These are phyloP conservation scores for Pempheris klunzingeri DNA, from an alignment of 2,797 vertebrate species.

Conservation along the genomic window DNA sequence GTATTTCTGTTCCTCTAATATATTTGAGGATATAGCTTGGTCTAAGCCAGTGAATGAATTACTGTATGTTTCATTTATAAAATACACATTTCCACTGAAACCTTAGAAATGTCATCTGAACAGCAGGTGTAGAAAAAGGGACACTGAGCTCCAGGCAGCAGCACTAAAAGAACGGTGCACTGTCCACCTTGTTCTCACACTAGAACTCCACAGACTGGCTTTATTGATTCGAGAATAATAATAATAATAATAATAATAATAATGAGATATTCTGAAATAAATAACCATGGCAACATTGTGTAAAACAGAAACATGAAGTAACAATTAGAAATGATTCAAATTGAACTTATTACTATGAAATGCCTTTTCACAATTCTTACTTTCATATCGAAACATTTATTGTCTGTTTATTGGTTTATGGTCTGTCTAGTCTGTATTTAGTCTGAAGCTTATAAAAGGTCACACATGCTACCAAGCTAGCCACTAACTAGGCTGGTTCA, in stretches of 20 bases:
- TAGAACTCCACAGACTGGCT: too few relatives aligned
- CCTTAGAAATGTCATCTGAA: slow-evolving; percentile 61
- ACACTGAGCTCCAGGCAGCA: slow-evolving; percentile 16
- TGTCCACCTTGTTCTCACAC: too few relatives aligned
- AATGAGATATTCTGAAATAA: too few relatives aligned
- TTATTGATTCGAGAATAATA: too few relatives aligned
- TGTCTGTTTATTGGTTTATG: too few relatives aligned
- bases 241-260: too few relatives aligned
- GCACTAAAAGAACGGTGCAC: too few relatives aligned
- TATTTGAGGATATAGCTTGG: slow-evolving; percentile 69
- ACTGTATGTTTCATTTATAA: slow-evolving; percentile 62
- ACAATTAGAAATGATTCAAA: not conserved
- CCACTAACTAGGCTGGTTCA: not conserved
- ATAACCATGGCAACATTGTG: not conserved
- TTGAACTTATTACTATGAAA: not conserved
- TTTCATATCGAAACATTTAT: not conserved
- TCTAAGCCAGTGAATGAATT: slow-evolving; percentile 69
- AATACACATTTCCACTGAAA: slow-evolving; percentile 75
- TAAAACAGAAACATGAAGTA: not conserved
- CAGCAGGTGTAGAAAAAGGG: slow-evolving; percentile 54
- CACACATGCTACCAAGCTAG: not conserved
- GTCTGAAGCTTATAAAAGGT: not conserved
- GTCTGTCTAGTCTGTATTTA: too few relatives aligned
- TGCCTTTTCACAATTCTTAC: not conserved
- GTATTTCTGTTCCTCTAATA: slow-evolving; percentile 67